phyloP scores from a whole-genome alignment of 2,888 invertebrate genomes.

The Synanthedon tipuliformis region DNA sequence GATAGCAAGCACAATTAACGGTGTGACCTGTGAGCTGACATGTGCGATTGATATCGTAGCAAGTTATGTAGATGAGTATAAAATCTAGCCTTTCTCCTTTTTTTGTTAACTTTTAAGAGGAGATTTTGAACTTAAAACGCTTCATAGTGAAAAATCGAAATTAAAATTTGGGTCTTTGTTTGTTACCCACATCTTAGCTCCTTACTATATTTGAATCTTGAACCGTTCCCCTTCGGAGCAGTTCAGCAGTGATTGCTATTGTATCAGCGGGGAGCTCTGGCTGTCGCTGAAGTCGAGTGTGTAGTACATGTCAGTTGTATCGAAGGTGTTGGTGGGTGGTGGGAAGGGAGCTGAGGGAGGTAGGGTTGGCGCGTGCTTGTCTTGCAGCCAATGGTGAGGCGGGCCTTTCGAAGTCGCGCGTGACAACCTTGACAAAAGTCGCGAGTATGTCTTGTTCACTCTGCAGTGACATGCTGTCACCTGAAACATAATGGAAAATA shows the following conservation, averaged over 20 bases:
- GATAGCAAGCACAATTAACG: too few relatives aligned
- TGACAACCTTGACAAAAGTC: constrained; percentile 68
- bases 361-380: constrained; percentile 52
- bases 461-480: constrained; percentile 83
- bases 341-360: constrained; percentile 19
- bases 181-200: too few relatives aligned
- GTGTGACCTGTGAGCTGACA: too few relatives aligned
- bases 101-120: too few relatives aligned
- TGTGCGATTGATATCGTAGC: too few relatives aligned
- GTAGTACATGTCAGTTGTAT: constrained; percentile 81
- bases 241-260: constrained; percentile 70
- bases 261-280: constrained; percentile 80
- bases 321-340: constrained; percentile 62
- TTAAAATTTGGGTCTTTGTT: too few relatives aligned
- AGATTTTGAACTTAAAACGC: too few relatives aligned
- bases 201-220: constrained; percentile 48
- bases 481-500: constrained; percentile 38
- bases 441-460: constrained; percentile 80
- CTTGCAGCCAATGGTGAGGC: constrained; percentile 71
- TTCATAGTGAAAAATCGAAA: too few relatives aligned
- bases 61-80: too few relatives aligned
- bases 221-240: constrained; percentile 64
- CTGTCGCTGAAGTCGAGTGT: constrained; percentile 83
- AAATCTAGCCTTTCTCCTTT: too few relatives aligned
- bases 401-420: constrained; percentile 45